phyloP scores from a whole-genome alignment of 2,113 vertebrate species.

The Cottus gobio region DNA sequence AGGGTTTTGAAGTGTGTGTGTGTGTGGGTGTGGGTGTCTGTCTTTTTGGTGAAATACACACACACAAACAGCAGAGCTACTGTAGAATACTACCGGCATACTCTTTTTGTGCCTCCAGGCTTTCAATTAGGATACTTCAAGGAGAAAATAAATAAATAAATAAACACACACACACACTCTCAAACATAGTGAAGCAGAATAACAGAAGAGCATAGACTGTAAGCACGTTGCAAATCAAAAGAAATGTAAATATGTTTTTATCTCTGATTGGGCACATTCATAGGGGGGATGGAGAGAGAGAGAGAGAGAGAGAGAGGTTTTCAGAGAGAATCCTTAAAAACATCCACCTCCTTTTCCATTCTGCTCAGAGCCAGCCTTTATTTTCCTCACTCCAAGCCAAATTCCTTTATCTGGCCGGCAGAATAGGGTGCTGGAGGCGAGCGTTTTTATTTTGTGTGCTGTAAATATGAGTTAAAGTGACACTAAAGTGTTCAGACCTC shows the following conservation, averaged over 20 bases:
- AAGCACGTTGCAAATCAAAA: conserved; percentile 47
- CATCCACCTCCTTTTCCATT: conserved; percentile 33
- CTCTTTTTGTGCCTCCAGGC: conserved; percentile 46
- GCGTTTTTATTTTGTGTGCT: background rate
- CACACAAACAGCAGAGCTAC: conserved; percentile 15
- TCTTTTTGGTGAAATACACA: conserved; percentile 37
- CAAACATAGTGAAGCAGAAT: conserved; percentile 45
- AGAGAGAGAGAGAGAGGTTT: conserved; percentile 9
- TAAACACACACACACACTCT: background rate
- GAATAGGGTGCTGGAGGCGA: conserved; percentile 9
- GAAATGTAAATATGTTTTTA: conserved; percentile 62
- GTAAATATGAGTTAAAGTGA: conserved; percentile 6
- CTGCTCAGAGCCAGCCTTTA: conserved; percentile 33
- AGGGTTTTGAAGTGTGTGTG: conserved; percentile 48
- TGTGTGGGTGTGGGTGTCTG: conserved; percentile 31
- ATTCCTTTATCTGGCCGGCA: conserved; percentile 29
- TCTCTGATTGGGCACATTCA: conserved; percentile 36
- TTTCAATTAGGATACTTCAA: conserved; percentile 70
- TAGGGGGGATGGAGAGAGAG: conserved; percentile 5
- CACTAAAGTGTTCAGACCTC: background rate
- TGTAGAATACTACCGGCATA: conserved; percentile 34
- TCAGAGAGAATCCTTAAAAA: conserved; percentile 42
- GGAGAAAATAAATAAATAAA: conserved; percentile 40
- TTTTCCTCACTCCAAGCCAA: conserved; percentile 20
- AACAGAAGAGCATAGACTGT: conserved; percentile 37